Conservation (phyloP, 92 coral and sea anemone species). For the Zoanthus solanderi region DNA sequence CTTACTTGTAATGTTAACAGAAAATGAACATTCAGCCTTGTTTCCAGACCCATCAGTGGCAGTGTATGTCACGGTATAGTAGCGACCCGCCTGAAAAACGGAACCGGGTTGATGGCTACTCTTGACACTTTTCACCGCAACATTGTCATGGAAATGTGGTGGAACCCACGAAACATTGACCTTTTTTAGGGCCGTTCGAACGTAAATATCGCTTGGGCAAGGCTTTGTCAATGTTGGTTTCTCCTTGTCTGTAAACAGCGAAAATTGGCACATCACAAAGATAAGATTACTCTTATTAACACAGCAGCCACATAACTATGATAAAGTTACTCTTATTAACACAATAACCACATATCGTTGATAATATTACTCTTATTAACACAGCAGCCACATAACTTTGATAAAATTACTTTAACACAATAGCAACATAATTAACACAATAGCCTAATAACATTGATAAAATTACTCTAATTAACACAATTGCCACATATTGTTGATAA, state of each 20-base stretch:
- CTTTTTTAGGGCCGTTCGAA: not conserved
- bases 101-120: constrained; percentile 17
- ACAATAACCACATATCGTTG: too few species aligned
- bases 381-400: too few species aligned
- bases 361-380: too few species aligned
- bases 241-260: constrained; percentile 30
- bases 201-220: constrained; percentile 15
- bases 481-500: too few species aligned
- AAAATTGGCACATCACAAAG: not conserved
- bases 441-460: too few species aligned
- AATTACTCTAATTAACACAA: too few species aligned
- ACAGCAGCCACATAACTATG: not conserved
- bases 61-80: not conserved
- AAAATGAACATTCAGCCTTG: not conserved
- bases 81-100: not conserved
- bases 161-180: constrained; percentile 17
- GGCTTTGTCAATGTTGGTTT: constrained; percentile 13
- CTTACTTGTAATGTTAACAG: constrained; percentile 37
- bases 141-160: constrained; percentile 43
- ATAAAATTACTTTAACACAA: too few species aligned
- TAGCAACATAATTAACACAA: too few species aligned
- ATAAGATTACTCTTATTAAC: not conserved
- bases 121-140: not conserved
- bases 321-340: too few species aligned
- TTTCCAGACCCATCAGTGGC: constrained; percentile 33